Evolutionary conservation across 2,113 vertebrate genomes (phyloP).

Genomic region (Burhinus bistriatus): DNA sequence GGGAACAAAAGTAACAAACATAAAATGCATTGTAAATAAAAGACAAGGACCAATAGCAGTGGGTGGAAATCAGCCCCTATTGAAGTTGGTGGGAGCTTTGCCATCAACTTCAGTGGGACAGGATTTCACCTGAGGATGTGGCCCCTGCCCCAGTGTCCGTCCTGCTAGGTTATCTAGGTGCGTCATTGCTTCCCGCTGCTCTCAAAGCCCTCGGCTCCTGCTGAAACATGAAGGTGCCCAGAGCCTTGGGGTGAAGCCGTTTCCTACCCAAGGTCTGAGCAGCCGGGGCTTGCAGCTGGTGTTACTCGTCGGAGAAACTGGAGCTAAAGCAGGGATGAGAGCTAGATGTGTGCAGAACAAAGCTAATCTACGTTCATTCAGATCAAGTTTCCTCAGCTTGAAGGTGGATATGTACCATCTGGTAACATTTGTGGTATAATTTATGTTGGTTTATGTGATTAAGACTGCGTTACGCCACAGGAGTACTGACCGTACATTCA

Average conservation of each 20-base stretch:
- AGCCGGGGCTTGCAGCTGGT: rapidly evolving
- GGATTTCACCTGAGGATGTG: constrained; percentile 22
- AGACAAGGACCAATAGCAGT: not conserved
- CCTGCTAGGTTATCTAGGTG: not conserved
- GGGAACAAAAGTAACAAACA: constrained; percentile 46
- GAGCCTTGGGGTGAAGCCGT: not conserved
- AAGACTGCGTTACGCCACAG: not conserved
- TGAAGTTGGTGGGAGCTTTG: constrained; percentile 49
- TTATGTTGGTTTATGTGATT: not conserved
- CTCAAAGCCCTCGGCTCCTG: not conserved
- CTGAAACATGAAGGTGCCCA: not conserved
- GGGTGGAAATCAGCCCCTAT: not conserved
- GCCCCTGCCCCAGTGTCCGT: not conserved
- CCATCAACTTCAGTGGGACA: not conserved
- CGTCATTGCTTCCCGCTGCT: not conserved
- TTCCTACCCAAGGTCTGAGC: not conserved
- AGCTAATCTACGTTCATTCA: not conserved
- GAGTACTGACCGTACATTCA: not conserved
- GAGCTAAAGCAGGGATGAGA: not conserved
- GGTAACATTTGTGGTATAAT: not conserved
- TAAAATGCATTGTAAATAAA: constrained; percentile 10
- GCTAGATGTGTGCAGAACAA: not conserved
- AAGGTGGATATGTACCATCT: not conserved
- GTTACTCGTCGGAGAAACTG: not conserved
- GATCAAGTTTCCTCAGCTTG: not conserved